phyloP scores from a whole-genome alignment of 2,113 vertebrate species.

The Rhadina sibilatrix region DNA sequence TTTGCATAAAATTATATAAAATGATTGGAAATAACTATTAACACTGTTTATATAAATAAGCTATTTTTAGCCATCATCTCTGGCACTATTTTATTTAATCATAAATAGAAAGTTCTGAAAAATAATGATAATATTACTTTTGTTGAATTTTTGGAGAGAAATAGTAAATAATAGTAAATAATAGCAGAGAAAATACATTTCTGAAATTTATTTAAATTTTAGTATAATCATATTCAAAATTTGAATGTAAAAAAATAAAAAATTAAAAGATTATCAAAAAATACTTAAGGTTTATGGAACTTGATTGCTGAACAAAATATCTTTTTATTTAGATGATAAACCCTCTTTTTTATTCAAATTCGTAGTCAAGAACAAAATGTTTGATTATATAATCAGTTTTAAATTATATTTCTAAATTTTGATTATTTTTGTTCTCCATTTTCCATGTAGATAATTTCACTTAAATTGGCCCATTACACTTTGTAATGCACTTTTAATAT shows the following conservation, averaged over 20 bases:
- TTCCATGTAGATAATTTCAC: not conserved
- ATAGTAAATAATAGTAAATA: not conserved
- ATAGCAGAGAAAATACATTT: not conserved
- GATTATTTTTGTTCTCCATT: not conserved
- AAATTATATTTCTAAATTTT: not conserved
- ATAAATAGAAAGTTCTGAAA: not conserved
- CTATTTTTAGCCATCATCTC: not conserved
- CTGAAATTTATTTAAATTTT: not conserved
- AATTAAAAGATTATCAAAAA: not conserved
- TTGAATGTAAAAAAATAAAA: not conserved
- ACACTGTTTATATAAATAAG: not conserved
- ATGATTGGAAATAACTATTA: not conserved
- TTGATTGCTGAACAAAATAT: not conserved
- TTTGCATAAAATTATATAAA: not conserved
- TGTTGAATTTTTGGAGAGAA: not conserved
- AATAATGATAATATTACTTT: not conserved
- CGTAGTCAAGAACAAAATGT: not conserved
- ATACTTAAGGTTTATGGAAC: not conserved
- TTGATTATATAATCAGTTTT: not conserved
- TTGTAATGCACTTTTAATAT: not conserved
- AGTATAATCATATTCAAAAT: not conserved
- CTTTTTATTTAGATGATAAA: not conserved
- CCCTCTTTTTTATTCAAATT: not conserved
- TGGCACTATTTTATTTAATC: not conserved
- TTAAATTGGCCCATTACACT: not conserved